Conservation (phyloP, 2,113 vertebrate genomes). For the Clupea harengus region DNA sequence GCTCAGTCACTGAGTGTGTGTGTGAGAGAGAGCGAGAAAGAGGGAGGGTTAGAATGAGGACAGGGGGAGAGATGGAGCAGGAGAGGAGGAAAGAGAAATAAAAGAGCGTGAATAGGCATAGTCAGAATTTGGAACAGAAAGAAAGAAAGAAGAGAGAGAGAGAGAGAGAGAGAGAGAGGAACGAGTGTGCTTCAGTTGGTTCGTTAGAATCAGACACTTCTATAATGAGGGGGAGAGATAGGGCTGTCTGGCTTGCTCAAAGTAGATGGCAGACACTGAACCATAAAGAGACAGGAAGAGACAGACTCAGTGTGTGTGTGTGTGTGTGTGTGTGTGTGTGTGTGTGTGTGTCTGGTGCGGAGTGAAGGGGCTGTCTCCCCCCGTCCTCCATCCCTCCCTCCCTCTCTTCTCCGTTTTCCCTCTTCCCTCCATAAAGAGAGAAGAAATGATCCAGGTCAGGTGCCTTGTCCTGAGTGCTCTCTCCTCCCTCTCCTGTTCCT, state of each 20-base stretch:
- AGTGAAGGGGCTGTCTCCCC: not conserved
- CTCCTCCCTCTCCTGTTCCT: not conserved
- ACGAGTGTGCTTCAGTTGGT: no score
- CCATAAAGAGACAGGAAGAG: no score
- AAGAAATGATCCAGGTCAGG: not conserved
- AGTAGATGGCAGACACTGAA: no score
- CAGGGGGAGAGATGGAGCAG: not conserved
- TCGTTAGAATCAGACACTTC: no score
- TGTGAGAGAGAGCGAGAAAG: not conserved
- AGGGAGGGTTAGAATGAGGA: not conserved
- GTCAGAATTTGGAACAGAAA: no score
- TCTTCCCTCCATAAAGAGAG: not conserved
- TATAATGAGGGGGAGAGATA: not conserved
- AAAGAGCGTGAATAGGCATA: not conserved
- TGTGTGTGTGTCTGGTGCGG: not conserved
- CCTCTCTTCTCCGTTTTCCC: not conserved
- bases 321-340: not conserved
- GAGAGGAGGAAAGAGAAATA: not conserved
- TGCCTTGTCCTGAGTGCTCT: not conserved
- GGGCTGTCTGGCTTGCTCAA: not conserved
- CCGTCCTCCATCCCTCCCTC: not conserved
- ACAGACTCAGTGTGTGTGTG: not conserved
- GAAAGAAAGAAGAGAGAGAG: not conserved
- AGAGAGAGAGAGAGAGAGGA: no score
- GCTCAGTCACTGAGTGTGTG: not conserved